A percentile compares a stretch with the other conserved stretches of the same genome.
Evolutionary conservation across 2,797 vertebrate genomes (phyloP).

Genomic region (Alauda arvensis): DNA sequence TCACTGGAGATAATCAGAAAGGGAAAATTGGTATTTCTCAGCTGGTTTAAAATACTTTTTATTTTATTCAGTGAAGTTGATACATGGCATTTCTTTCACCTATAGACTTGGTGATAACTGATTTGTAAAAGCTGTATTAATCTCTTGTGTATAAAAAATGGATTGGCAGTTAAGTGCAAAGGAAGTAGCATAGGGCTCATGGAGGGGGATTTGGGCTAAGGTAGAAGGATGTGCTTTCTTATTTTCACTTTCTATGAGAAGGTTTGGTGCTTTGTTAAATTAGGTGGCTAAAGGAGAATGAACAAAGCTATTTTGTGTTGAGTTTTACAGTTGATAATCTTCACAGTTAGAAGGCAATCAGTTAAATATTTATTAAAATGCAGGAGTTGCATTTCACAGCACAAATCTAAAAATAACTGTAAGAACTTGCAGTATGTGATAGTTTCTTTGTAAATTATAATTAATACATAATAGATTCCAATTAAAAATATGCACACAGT

Average conservation of each 20-base stretch:
- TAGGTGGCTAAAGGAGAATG: neutral
- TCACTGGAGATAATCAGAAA: neutral
- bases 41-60: neutral
- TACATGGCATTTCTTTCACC: neutral
- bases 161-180: neutral
- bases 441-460: slow-evolving; percentile 15
- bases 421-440: neutral
- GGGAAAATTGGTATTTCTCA: neutral
- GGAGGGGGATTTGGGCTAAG: neutral
- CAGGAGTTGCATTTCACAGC: neutral
- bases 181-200: neutral
- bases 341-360: neutral
- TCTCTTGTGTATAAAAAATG: neutral
- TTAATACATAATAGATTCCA: neutral
- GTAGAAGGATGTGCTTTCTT: neutral
- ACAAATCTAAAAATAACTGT: neutral
- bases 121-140: neutral
- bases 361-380: slow-evolving; percentile 16
- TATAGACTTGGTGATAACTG: neutral
- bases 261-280: neutral
- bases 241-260: neutral
- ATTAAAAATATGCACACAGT: neutral
- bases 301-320: neutral
- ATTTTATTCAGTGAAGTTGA: fast-evolving
- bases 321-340: neutral